Conservation (phyloP, 2,797 vertebrate genomes). For the Champsocephalus esox region DNA sequence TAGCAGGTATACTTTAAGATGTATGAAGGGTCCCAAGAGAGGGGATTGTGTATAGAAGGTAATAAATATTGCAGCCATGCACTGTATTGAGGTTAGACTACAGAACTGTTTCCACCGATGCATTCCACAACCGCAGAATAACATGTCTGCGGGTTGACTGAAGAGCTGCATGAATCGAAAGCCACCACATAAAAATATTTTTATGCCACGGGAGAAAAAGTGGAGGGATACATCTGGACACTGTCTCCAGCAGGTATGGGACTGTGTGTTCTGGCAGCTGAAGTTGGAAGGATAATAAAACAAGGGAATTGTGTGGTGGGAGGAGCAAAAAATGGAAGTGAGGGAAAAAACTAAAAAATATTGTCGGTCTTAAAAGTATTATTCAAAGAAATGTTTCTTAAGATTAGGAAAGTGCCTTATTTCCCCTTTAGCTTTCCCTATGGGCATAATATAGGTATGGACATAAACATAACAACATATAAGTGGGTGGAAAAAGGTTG, state of each 20-base stretch:
- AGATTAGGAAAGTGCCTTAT: too few relatives aligned
- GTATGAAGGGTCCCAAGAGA: not conserved
- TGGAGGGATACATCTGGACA: conserved; percentile 58
- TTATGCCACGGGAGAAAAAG: conserved; percentile 50
- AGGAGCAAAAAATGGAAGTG: conserved; percentile 4
- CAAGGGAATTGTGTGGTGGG: conserved; percentile 22
- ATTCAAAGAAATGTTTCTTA: not conserved
- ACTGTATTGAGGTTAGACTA: conserved; percentile 33
- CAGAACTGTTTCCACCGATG: conserved; percentile 8
- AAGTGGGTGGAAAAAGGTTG: conserved; percentile 7
- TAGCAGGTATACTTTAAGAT: conserved; percentile 30
- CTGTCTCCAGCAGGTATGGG: conserved; percentile 57
- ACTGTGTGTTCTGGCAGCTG: conserved; percentile 59
- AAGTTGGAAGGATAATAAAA: conserved; percentile 50
- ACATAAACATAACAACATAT: not conserved
- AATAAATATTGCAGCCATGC: conserved; percentile 46
- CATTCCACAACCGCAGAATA: conserved; percentile 34
- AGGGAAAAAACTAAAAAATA: not conserved
- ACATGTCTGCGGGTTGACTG: conserved; percentile 34
- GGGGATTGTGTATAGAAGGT: not conserved
- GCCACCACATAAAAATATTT: conserved; percentile 55
- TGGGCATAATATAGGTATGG: not conserved
- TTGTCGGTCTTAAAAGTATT: not conserved
- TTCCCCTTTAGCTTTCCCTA: not conserved
- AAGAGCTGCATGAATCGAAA: conserved; percentile 43